Percentiles rank a stretch among this genome's conserved stretches.
Conservation (phyloP, 2,113 vertebrate species). For the Perca flavescens region DNA sequence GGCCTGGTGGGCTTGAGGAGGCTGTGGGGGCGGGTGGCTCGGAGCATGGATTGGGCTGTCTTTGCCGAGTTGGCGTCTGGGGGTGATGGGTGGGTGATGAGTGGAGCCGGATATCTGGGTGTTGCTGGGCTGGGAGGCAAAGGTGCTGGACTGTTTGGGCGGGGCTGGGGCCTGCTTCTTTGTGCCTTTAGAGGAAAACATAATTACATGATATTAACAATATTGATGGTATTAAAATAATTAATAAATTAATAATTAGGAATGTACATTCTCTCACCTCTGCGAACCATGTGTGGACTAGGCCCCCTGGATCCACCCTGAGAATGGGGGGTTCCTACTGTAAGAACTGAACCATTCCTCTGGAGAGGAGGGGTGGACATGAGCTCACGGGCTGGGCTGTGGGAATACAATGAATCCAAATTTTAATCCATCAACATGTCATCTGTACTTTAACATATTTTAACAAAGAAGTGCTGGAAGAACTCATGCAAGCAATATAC, state of each 20-base stretch:
- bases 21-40: constrained; percentile 93
- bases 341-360: constrained; percentile 86
- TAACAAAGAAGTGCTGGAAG: constrained; percentile 7
- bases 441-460: neutral
- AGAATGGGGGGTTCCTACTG: constrained; percentile 73
- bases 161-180: constrained; percentile 97
- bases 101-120: constrained; percentile 56
- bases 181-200: constrained; percentile 82
- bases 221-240: neutral
- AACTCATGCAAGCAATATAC: constrained; percentile 46
- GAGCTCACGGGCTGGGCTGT: constrained; percentile 86
- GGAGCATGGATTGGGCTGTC: constrained; percentile 89
- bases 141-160: constrained; percentile 89
- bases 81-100: constrained; percentile 78
- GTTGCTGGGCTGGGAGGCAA: constrained; percentile 71
- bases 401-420: constrained; percentile 50
- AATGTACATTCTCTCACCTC: constrained; percentile 83
- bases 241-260: neutral
- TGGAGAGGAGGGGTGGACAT: constrained; percentile 83
- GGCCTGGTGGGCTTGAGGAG: constrained; percentile 80
- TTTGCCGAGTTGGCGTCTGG: constrained; percentile 87
- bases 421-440: constrained; percentile 35
- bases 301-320: constrained; percentile 84
- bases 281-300: constrained; percentile 91
- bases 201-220: neutral